Base-by-base conservation (phyloP, 2,113 vertebrate species). In the Dinomys branickii region DNA sequence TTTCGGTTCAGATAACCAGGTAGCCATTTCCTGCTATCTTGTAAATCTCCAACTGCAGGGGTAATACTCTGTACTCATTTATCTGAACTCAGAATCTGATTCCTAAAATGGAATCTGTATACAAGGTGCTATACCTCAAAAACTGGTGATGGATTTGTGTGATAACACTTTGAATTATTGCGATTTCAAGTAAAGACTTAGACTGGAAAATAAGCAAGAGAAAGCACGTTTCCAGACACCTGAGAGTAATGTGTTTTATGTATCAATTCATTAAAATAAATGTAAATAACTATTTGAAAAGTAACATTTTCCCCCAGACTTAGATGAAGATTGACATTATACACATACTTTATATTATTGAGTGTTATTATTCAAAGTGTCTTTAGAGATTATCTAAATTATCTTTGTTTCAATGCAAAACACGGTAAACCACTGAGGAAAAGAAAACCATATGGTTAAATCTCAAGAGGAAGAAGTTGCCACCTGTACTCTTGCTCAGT, bases 51-150 rank as follows among this genome's bases (percentile, higher is more conserved):
- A 94, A 13, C 59, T 88, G 85, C 17, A 82, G 20, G 61, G 10
- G 58, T 93, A 93, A 94, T 90, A 47, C 4, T 91, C 52, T 88
- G 38, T 81, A 3, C 7, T 96, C 22, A 86, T 54, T 94, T 94
- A 96, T 86, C 78, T 86, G 85, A 93, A 77, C 56, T 75, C 11
- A 41, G 75, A 97, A 86, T 89, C 41, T 81, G 11, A 87, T 16
- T 17, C 5, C n/a, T n/a, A 91, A 90, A 97, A 80, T 92, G 30
- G n/a, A 96, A 81, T 95, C 33, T 96, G 94, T 91, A 90, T 63
- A 78, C 61, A 97, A 73, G 63, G 85, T 65, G 16, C 20, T 59
- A 1, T 85, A 83, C 94, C 38, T 97, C 12, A 4, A 83, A 90
- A 71, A 59, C 0, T 86, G 6, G 10, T 38, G 35, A 83, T 91